Evolutionary conservation across 1,140 invertebrate genomes (phyloP).

Genomic region (Yoshiicerus persimilis): DNA sequence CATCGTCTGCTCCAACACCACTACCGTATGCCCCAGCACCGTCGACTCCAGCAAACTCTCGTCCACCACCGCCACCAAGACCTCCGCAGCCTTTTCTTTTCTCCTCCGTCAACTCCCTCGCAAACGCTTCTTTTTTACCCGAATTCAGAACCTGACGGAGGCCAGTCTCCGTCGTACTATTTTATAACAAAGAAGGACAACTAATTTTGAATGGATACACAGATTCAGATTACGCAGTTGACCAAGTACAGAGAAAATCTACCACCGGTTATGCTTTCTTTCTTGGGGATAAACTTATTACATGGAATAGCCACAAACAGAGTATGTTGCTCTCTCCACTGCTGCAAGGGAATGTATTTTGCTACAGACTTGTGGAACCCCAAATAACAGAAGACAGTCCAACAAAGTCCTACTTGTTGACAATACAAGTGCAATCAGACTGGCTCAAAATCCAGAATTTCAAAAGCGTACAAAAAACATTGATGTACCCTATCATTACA

Average conservation of each 20-base stretch:
- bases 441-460: constrained; percentile 54
- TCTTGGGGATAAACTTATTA: neutral
- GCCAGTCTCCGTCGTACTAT: too few relatives aligned
- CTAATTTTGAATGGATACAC: constrained; percentile 51
- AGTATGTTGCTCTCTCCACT: neutral
- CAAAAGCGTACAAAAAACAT: constrained; percentile 54
- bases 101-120: too few relatives aligned
- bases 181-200: neutral
- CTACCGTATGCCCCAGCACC: too few relatives aligned
- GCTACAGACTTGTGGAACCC: neutral
- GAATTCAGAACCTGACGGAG: too few relatives aligned
- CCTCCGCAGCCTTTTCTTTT: too few relatives aligned
- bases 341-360: neutral
- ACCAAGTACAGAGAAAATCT: constrained; percentile 52
- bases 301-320: neutral
- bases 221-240: constrained; percentile 55
- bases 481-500: constrained; percentile 40
- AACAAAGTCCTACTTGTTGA: neutral
- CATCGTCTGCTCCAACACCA: too few relatives aligned
- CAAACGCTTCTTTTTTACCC: too few relatives aligned
- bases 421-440: constrained; percentile 47
- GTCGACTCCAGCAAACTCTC: too few relatives aligned
- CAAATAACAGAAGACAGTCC: neutral
- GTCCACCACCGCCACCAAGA: too few relatives aligned
- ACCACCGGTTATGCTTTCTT: constrained; percentile 49